Base-by-base conservation (phyloP, 2,113 vertebrate genomes). In the Myiagra hebetior region DNA sequence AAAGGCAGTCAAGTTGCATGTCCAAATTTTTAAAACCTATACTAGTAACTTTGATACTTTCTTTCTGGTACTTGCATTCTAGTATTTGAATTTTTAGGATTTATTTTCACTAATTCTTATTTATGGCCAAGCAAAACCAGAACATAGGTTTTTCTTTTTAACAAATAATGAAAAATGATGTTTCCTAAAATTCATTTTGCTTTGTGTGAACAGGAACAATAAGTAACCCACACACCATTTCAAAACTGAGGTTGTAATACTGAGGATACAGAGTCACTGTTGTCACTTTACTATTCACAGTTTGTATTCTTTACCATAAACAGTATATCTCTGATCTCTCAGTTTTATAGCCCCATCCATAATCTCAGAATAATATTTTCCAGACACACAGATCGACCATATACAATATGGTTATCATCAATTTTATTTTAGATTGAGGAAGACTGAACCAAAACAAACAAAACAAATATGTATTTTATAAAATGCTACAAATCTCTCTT, bases 351-450 rank as follows among this genome's bases (percentile, higher is more conserved):
- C 23, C 15, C 27, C 47, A 93, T 92, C 67, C 35, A 88, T 83
- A 86, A 83, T 82, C 47, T 84, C 70, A 78, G 55, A 95, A 84
- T 94, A 93, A 95, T 91, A 89, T 88, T 94, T 96, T 95, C 76
- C 90, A 96, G 92, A 89, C 52, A 84, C 62, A 69, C 3, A 86
- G 27, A 86, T 21, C 67, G 86, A n/a, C 31, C 8, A 1, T 75
- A 72, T 64, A 49, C 68, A 92, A 84, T 73, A 63, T 84, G 87
- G 55, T 64, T 81, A 84, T 63, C 15, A 90, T 95, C n/a, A 88
- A 91, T 92, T 94, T 93, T 92, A 72, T 84, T 97, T 96, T 77
- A 85, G 59, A 88, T 49, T 70, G n/a, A 93, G 33, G 39, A 94
- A 95, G 84, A 80, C 10, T 12, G 53, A 90, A 91, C 1, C 41